Base-by-base conservation (phyloP, 2,888 invertebrate species). In the Drosophila pseudotalamancana region DNA sequence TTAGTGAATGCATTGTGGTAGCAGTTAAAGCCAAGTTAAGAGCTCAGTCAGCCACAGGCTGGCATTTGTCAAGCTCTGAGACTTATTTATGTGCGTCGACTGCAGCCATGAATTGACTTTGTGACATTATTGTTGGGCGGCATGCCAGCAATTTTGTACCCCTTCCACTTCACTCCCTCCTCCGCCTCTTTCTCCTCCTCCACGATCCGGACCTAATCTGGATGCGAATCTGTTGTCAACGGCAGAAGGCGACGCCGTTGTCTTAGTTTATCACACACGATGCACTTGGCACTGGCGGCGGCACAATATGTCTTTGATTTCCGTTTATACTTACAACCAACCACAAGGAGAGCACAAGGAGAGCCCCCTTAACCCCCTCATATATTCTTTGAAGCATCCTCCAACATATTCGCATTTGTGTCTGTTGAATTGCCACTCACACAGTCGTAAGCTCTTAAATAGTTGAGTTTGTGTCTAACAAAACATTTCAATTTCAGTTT, bases 51-150 rank as follows among this genome's bases (percentile, higher is more conserved):
- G 34, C 34, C 46, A 25, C 51, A 40, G 45, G 14, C 46, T 45
- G 61, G 42, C 66, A 60, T 77, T 70, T 72, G 67, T 65, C 72
- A 68, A 61, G 46, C 65, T 45, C 55, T 55, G 40, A 48, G 66
- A 66, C 83, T 79, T 87, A 87, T 83, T 83, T 83, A 87, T 83
- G 83, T 71, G 68, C 74, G 77, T 83, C 86, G 63, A 27, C 83
- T 73, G 76, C 83, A 76, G 68, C 68, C 59, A 76, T 80, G 77
- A 72, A 85, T 87, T 72, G 87, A 85, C 82, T 87, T 63, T 66
- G 73, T 66, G 74, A 65, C 72, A 56, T 62, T 70, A 46, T 43
- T 57, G 51, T 62, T 66, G 66, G 66, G 72, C 43, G 61, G 50
- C 31, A 54, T 66, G 76, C 62, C 65, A 72, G 35, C 56, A n/a